A percentile compares a stretch with the other conserved stretches of the same genome.
phyloP scores from a whole-genome alignment of 2,888 invertebrate genomes.

The Tachina lurida region DNA sequence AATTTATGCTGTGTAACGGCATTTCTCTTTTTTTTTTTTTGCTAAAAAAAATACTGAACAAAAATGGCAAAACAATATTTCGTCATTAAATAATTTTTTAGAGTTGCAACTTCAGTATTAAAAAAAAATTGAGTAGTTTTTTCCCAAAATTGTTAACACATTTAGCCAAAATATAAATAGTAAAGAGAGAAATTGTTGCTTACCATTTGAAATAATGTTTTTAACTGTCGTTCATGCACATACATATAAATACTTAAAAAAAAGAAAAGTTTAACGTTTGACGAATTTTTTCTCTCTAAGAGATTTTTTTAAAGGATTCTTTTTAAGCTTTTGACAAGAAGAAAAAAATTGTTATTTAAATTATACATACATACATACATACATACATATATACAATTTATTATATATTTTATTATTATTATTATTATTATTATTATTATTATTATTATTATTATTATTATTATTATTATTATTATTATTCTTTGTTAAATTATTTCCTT shows the following conservation, averaged over 20 bases:
- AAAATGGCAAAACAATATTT: too few relatives aligned
- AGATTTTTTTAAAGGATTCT: constrained; percentile 5
- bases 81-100: too few relatives aligned
- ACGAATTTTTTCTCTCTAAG: constrained; percentile 27
- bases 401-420: background rate
- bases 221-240: constrained; percentile 1
- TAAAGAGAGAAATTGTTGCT: background rate
- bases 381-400: constrained; percentile 3
- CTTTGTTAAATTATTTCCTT: constrained; percentile 35
- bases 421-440: background rate
- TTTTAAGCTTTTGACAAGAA: background rate
- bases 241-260: background rate
- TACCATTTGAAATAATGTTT: constrained; percentile 6
- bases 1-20: too few relatives aligned
- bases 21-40: too few relatives aligned
- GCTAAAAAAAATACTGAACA: too few relatives aligned
- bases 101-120: too few relatives aligned
- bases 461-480: constrained; percentile 8
- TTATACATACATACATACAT: constrained; percentile 2
- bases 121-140: background rate
- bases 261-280: constrained; percentile 1
- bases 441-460: constrained; percentile 29
- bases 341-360: constrained; percentile 34
- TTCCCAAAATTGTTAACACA: constrained; percentile 4
- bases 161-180: background rate